Evolutionary conservation across 2,888 invertebrate genomes (phyloP).

Genomic region (Coelogynopora nodosa): DNA sequence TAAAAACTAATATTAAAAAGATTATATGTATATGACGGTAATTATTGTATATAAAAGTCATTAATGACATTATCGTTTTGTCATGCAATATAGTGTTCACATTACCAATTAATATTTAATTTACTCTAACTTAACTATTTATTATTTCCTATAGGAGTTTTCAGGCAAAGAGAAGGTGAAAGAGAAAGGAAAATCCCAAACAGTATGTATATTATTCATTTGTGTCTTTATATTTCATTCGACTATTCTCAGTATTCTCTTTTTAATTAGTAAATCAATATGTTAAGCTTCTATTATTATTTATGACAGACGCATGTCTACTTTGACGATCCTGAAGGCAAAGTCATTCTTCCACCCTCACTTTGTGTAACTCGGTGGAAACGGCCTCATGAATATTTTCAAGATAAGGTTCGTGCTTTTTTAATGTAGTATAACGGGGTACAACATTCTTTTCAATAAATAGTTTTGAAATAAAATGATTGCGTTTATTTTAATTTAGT

Average conservation of each 20-base stretch:
- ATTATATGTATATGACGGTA: too few species aligned
- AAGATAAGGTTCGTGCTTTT: not conserved
- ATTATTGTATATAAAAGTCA: too few species aligned
- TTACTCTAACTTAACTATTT: not conserved
- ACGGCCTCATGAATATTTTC: conserved; percentile 51
- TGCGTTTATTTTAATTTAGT: too few species aligned
- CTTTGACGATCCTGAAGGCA: conserved; percentile 62
- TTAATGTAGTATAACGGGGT: too few species aligned
- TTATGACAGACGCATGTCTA: conserved; percentile 51
- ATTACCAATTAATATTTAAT: not conserved
- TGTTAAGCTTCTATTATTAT: too few species aligned
- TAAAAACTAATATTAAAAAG: too few species aligned
- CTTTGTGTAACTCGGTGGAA: conserved; percentile 58
- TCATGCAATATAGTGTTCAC: too few species aligned
- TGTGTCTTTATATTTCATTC: not conserved
- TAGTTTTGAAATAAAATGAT: too few species aligned
- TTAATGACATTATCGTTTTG: too few species aligned
- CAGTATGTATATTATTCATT: conserved; percentile 53
- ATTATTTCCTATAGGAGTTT: not conserved
- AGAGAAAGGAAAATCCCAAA: conserved; percentile 59
- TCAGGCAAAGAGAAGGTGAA: conserved; percentile 53
- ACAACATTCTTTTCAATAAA: too few species aligned
- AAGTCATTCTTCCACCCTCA: conserved; percentile 57
- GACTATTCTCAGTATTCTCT: too few species aligned
- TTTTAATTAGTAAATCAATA: too few species aligned